Base-by-base conservation (phyloP, 1,140 invertebrate species). In the Eulimnadia texana region DNA sequence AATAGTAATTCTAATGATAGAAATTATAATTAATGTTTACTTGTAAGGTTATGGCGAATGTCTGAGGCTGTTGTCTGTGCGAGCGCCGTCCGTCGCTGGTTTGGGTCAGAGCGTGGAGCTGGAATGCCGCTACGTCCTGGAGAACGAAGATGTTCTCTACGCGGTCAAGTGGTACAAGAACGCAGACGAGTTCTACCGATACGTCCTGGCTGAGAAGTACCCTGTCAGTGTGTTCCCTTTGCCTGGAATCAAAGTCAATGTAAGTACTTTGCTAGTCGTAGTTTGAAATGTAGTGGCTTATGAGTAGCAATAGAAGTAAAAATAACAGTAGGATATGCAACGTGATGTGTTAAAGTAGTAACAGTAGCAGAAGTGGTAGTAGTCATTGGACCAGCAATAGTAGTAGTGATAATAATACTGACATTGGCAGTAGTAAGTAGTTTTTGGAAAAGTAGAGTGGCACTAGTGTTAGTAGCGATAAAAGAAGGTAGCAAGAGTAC, bases 121-220 rank as follows among this genome's bases (percentile, higher is more conserved):
- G 1, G 50, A 62, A 28, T 68, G 68, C 55, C 24, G 60, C 13
- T 68, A 67, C 64, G 51, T 59, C 20, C 55, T 61, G 2, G 52
- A 64, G 19, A 53, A 56, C 10, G 64, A 67, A 20, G 60, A 69
- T 50, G 51, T 61, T 25, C 64, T 72, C 33, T 72, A 72, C 63
- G 63, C 69, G 27, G 66, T 72, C 61, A 72, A 72, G 65, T 72
- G 71, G 71, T 72, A 71, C 65, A 64, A 66, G 57, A 67, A 70
- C 23, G 62, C 61, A 13, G 55, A 65, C 19, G 68, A 69, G 60
- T 69, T 70, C 60, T 70, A 68, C 50, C 60, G 66, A 22, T 70
- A 64, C 63, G 66, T 64, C 23, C 29, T 58, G 22, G n/a, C 16
- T 27, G 61, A 58, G 24, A 59, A 27, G 54, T 13, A 28, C 16